Evolutionary conservation across 2,113 vertebrate species (phyloP), one percentile per base, ranked within the genome.

Genomic region (Rhinolophus ferrumequinum): DNA sequence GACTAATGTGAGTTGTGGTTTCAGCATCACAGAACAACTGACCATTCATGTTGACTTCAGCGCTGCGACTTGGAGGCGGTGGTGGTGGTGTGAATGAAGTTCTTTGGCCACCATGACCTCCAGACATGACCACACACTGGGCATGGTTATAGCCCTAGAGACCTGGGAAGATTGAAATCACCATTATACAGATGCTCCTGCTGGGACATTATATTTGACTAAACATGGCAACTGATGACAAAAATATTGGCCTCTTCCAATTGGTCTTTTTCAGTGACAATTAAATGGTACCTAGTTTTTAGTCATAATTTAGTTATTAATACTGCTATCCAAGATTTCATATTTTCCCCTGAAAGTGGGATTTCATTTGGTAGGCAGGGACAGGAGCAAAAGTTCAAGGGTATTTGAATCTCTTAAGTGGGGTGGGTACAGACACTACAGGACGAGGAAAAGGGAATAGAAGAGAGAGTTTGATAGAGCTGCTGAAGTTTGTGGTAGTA

Each of bases 61-160:
- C 18, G 73, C 83, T 58, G 77, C 33, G 75, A 50, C 60, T 77
- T 28, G 41, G 67, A 67, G 52, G 4, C 38, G 44, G 60, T 64
- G 13, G 60, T 64, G 30, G 66, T n/a, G 64, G 24, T 15, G 5
- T 93, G 90, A 97, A 26, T 80, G 96, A 60, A 79, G 87, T 52
- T 52, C 93, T 89, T 69, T 89, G 87, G 56, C 44, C 54, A 24
- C 69, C 18, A 21, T 18, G 73, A 80, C 54, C 67, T 92, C 87
- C 13, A 79, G 80, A 70, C 12, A 10, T 47, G 72, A 73, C 82
- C 79, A 84, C 67, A 47, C 80, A 54, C 13, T 13, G 18, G 18
- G 33, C 62, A 18, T 24, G 35, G 28, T 75, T 70, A 52, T 12
- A 47, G 50, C 89, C 69, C 64, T 33, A 38, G 73, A 96, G 60